Percentiles rank a stretch among this genome's conserved stretches.
Evolutionary conservation across 2,113 vertebrate genomes (phyloP).

Genomic region (Burhinus oedicnemus): DNA sequence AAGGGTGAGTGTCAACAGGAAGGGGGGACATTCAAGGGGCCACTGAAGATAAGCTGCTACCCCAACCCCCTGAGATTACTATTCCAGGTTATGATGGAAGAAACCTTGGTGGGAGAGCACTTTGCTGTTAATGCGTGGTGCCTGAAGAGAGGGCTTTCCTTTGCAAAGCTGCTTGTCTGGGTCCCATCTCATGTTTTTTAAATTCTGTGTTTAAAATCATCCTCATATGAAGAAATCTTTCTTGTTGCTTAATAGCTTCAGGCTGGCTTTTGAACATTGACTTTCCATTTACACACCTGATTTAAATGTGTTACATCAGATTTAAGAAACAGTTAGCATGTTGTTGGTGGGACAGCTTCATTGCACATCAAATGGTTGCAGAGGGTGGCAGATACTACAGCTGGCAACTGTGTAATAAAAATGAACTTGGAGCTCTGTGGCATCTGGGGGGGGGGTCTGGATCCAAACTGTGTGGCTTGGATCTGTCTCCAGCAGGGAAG

Average conservation of each 20-base stretch:
- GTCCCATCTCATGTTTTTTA: background rate
- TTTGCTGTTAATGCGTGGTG: accelerated
- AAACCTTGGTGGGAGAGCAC: background rate
- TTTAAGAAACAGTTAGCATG: background rate
- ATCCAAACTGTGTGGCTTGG: background rate
- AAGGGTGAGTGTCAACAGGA: background rate
- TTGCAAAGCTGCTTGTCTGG: background rate
- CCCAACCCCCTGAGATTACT: accelerated
- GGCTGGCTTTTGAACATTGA: background rate
- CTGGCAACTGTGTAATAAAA: background rate
- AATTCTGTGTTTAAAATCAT: background rate
- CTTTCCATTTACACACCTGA: background rate
- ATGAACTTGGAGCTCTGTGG: background rate
- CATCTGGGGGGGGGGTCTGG: background rate
- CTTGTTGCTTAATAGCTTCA: background rate
- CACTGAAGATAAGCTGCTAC: background rate
- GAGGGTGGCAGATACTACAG: background rate
- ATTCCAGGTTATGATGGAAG: background rate
- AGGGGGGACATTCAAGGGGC: background rate
- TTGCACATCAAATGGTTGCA: background rate
- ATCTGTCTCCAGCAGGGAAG: background rate
- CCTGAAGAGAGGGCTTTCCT: background rate
- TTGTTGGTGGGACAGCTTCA: background rate
- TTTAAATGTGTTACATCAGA: background rate
- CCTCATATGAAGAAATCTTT: background rate